These are phyloP conservation scores for Polyploca ridens DNA, from an alignment of 2,888 invertebrate genomes.

Conservation along the genomic window DNA sequence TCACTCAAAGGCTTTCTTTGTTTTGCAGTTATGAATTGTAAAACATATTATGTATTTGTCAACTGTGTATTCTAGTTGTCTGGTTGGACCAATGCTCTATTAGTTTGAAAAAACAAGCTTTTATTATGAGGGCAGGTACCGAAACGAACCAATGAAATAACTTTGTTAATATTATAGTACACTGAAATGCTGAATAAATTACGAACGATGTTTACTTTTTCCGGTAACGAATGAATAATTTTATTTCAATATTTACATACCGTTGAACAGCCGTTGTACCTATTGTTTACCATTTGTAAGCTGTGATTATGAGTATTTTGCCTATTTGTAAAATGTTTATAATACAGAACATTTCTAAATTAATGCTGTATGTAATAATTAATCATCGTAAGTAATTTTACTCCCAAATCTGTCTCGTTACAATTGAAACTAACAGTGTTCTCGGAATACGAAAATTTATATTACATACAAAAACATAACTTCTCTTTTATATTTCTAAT, in stretches of 20 bases:
- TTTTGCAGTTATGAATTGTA: too few species aligned
- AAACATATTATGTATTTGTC: too few species aligned
- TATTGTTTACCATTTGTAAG: background rate
- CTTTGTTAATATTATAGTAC: background rate
- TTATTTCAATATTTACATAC: background rate
- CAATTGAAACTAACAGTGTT: too few species aligned
- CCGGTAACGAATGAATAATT: constrained; percentile 5
- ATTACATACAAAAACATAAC: too few species aligned
- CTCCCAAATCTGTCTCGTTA: too few species aligned
- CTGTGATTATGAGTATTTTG: background rate
- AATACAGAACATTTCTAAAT: too few species aligned
- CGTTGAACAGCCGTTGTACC: background rate
- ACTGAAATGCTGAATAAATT: background rate
- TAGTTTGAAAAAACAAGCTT: background rate
- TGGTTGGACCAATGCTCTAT: background rate
- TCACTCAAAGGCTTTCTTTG: too few species aligned
- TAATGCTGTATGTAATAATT: too few species aligned
- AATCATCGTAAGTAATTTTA: background rate
- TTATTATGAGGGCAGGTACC: background rate
- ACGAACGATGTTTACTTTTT: background rate
- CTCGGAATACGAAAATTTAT: too few species aligned
- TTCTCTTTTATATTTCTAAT: too few species aligned
- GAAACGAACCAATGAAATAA: background rate
- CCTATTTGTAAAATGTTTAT: background rate
- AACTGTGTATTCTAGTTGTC: too few species aligned